Percentiles rank a stretch among this genome's conserved stretches.
Evolutionary conservation across 2,888 invertebrate genomes (phyloP).

Genomic region (Tiliacea citrago): DNA sequence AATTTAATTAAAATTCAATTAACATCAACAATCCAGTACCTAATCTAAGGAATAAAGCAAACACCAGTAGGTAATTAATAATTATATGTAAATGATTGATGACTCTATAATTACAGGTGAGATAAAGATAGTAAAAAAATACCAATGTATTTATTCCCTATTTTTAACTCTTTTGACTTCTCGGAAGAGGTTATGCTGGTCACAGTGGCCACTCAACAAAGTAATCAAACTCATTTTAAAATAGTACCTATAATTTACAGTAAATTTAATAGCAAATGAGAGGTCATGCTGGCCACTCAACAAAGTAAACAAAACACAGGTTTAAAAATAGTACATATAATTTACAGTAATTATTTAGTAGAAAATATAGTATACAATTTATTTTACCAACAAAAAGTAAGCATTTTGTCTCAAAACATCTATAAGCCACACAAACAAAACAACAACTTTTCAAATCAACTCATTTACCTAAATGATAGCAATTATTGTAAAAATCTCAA

Average conservation of each 20-base stretch:
- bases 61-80: not conserved
- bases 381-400: too few relatives aligned
- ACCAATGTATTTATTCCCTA: not conserved
- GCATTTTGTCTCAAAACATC: too few relatives aligned
- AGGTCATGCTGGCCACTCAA: not conserved
- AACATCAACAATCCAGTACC: not conserved
- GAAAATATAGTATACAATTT: too few relatives aligned
- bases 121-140: too few relatives aligned
- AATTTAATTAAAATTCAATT: conserved; percentile 37
- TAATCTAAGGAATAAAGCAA: conserved; percentile 12
- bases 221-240: not conserved
- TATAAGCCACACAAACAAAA: conserved; percentile 11
- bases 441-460: conserved; percentile 4
- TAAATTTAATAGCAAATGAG: too few relatives aligned
- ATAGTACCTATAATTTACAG: not conserved
- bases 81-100: not conserved
- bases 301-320: not conserved
- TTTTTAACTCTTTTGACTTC: not conserved
- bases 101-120: not conserved
- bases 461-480: conserved; percentile 11
- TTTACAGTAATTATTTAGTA: not conserved
- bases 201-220: not conserved
- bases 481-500: conserved; percentile 4
- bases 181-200: not conserved
- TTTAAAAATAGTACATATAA: not conserved